Percentiles rank a stretch among this genome's conserved stretches.
These are phyloP conservation scores for Leptinotarsa undecemlineata DNA, from an alignment of 1,140 invertebrate species.

Conservation along the genomic window DNA sequence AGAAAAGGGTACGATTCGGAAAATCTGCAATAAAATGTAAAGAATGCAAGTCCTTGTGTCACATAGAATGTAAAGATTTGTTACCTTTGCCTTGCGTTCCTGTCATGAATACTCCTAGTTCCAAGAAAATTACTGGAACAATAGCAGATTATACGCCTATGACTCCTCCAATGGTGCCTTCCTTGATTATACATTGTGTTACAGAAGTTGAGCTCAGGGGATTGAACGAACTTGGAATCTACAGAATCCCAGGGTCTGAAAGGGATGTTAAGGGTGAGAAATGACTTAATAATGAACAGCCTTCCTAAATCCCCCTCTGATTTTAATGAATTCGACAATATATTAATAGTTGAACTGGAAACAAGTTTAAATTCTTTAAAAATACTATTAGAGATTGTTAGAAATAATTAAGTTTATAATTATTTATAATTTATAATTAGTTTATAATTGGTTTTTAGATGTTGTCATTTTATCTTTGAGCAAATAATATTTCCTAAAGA, in stretches of 20 bases:
- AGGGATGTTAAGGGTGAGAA: conserved; percentile 73
- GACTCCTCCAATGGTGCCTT: conserved; percentile 88
- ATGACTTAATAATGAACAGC: no score
- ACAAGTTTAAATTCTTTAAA: no score
- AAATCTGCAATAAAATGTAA: conserved; percentile 75
- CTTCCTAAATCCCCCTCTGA: no score
- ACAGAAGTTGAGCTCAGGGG: conserved; percentile 90
- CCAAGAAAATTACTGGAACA: conserved; percentile 57
- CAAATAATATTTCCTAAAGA: no score
- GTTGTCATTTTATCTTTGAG: no score
- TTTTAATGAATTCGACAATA: no score
- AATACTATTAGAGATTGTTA: no score
- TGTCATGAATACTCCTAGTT: conserved; percentile 65
- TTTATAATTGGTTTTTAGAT: no score
- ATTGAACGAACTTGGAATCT: conserved; percentile 84
- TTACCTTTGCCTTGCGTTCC: conserved; percentile 82
- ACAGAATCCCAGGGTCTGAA: conserved; percentile 85
- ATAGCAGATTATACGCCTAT: conserved; percentile 82
- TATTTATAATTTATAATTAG: no score
- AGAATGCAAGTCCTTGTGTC: conserved; percentile 76
- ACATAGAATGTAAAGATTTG: conserved; percentile 78
- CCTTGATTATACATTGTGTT: conserved; percentile 89
- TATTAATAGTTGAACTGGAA: no score
- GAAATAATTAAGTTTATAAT: no score
- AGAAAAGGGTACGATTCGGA: conserved; percentile 81